These are phyloP conservation scores for Thalpophila matura DNA, from an alignment of 2,888 invertebrate genomes.

Conservation along the genomic window DNA sequence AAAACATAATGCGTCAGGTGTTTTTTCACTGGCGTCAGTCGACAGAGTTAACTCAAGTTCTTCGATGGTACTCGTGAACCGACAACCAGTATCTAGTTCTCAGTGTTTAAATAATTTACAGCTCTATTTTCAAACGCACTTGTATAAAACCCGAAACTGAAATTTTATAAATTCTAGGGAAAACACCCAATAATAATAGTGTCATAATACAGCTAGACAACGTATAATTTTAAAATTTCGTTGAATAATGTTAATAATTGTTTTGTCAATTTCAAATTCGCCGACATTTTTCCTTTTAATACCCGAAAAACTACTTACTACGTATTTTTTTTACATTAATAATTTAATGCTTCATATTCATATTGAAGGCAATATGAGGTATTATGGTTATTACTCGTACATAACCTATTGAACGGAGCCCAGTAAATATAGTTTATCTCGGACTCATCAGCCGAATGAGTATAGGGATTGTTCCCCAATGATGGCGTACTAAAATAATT, in stretches of 20 bases:
- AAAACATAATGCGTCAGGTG: background rate
- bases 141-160: background rate
- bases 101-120: background rate
- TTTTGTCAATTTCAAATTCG: background rate
- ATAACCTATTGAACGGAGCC: constrained; percentile 46
- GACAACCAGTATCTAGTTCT: background rate
- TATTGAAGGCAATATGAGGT: no score
- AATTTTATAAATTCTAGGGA: background rate
- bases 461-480: constrained; percentile 72
- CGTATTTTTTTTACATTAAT: no score
- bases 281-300: background rate
- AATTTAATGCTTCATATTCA: no score
- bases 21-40: background rate
- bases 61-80: background rate
- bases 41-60: background rate
- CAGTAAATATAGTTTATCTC: constrained; percentile 56
- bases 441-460: constrained; percentile 34
- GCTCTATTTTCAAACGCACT: no score
- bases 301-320: background rate
- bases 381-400: no score
- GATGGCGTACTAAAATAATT: constrained; percentile 86
- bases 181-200: no score
- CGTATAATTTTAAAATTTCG: no score
- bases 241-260: no score
- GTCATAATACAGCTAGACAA: no score